Evolutionary conservation across 1,140 invertebrate genomes (phyloP).

Genomic region (Branchinecta lynchi): DNA sequence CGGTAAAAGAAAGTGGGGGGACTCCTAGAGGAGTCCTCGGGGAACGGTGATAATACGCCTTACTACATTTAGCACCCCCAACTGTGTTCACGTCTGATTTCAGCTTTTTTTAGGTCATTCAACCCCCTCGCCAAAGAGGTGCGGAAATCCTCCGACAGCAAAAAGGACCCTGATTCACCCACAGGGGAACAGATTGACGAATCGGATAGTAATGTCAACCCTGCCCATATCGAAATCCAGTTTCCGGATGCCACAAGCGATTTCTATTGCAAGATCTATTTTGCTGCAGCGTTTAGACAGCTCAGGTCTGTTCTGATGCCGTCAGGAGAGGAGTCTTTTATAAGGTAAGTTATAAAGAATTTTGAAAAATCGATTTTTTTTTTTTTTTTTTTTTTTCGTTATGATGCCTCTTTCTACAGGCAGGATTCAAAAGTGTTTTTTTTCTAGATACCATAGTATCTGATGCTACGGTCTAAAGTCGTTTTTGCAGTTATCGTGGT

Average conservation of each 20-base stretch:
- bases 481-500: no score
- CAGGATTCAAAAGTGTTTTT: background rate
- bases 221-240: slow-evolving; percentile 51
- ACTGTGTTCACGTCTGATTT: no score
- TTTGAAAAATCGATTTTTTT: background rate
- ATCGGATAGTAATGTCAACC: slow-evolving; percentile 29
- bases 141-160: background rate
- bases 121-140: no score
- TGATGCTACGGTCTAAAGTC: no score
- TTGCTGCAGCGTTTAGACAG: slow-evolving; percentile 66
- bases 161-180: background rate
- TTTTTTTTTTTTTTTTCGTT: background rate
- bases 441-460: background rate
- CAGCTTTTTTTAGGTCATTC: no score
- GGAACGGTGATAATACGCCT: no score
- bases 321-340: slow-evolving; percentile 50
- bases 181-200: slow-evolving; percentile 29
- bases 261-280: slow-evolving; percentile 70
- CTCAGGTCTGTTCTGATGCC: slow-evolving; percentile 52
- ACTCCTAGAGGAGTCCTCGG: no score
- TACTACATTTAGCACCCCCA: no score
- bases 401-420: background rate
- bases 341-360: slow-evolving; percentile 27
- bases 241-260: slow-evolving; percentile 54
- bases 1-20: no score